Evolutionary conservation across 2,888 invertebrate species (phyloP), one percentile per base, ranked within the genome.

Genomic region (Epistrophe grossulariae): DNA sequence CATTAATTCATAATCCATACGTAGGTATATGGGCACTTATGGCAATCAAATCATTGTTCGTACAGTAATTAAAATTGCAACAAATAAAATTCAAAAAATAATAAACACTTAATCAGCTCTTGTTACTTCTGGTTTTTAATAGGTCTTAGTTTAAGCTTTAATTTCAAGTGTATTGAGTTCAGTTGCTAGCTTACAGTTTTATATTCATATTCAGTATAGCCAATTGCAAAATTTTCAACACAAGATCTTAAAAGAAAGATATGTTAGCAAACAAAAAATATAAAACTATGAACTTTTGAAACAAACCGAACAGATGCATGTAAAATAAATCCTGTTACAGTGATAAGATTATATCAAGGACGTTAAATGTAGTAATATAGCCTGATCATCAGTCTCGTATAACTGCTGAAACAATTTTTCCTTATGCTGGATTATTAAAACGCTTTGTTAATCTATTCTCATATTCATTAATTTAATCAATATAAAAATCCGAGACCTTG

Each of bases 291-390:
- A 35, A 38, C 4, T 13, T 19, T 38, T 9, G 98, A 96, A 13
- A 99, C 98, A 93, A 98, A 98, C 91, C 97, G 96, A 0, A 99
- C 99, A 35, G 99, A 98, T 15, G 98, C 98, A 92, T 99, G 98
- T 35, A 99, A 91, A 94, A 98, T 97, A 89, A 94, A 95, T 89
- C 97, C 97, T 1, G 97, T 97, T 4, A 95, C 94, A 11, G 95
- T 95, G 70, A 97, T 97, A 98, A 98, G 76, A 98, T 94, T n/a
- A n/a, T 55, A 98, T 94, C 84, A 97, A 93, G 0, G 95, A 95
- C 0, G 96, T 95, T 74, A 98, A 93, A 92, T 98, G 98, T 59
- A 98, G 93, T 70, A 95, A 94, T 45, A 97, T 92, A 0, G 98
- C 97, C 15, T 97, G 95, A 90, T 98, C 97, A 52, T 95, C 94